Conservation (phyloP, 2,113 vertebrate genomes). For the Corythoichthys haematopterus region DNA sequence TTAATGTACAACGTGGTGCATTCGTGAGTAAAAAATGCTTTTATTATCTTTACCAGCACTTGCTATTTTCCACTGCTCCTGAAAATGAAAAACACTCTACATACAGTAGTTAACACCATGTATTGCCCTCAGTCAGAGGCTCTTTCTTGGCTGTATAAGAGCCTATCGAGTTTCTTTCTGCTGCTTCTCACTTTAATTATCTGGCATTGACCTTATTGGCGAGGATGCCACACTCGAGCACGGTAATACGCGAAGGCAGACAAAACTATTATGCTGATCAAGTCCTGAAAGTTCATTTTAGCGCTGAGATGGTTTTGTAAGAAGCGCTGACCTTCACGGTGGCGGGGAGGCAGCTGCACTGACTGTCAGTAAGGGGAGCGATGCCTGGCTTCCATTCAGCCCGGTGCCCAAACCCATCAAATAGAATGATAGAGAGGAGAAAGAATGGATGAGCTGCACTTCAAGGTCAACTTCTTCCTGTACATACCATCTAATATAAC, state of each 20-base stretch:
- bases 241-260: slow-evolving; percentile 31
- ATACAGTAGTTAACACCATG: neutral
- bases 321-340: slow-evolving; percentile 48
- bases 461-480: slow-evolving; percentile 3
- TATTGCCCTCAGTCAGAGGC: slow-evolving; percentile 12
- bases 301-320: slow-evolving; percentile 28
- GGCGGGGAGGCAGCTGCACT: slow-evolving; percentile 10
- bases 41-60: no score
- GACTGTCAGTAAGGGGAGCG: slow-evolving; percentile 22
- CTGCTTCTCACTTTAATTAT: slow-evolving; percentile 53
- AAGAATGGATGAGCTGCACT: neutral
- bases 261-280: slow-evolving; percentile 55
- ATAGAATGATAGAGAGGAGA: slow-evolving; percentile 8
- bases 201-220: slow-evolving; percentile 49
- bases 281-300: slow-evolving; percentile 38
- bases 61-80: no score
- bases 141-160: slow-evolving; percentile 30
- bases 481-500: neutral
- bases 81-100: no score
- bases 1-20: no score
- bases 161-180: slow-evolving; percentile 48
- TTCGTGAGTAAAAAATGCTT: no score
- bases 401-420: neutral
- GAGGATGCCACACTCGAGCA: slow-evolving; percentile 18
- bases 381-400: slow-evolving; percentile 16